Evolutionary conservation across 2,888 invertebrate species (phyloP).

Genomic region (Eristalinus aeneus): DNA sequence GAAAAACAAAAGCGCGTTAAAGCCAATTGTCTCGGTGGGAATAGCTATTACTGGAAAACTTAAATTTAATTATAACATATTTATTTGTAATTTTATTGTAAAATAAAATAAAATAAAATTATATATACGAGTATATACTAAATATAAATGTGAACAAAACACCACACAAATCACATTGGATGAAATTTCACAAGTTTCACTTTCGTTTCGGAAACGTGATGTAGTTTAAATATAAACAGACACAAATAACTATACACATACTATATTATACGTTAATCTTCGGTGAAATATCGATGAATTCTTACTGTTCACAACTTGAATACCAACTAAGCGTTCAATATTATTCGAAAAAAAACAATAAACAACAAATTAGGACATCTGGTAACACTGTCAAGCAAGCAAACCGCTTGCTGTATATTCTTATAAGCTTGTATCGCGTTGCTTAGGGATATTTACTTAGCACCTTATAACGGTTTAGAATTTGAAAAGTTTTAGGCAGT

Average conservation of each 20-base stretch:
- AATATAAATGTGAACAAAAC: conserved; percentile 34
- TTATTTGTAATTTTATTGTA: conserved; percentile 70
- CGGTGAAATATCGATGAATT: not conserved
- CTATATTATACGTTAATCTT: not conserved
- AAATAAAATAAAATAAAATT: conserved; percentile 62
- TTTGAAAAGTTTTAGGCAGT: not conserved
- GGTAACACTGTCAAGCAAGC: not conserved
- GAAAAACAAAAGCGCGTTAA: conserved; percentile 11
- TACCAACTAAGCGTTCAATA: not conserved
- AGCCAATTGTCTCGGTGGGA: conserved; percentile 48
- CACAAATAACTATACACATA: not conserved
- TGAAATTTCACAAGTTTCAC: conserved; percentile 15
- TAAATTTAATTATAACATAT: conserved; percentile 64
- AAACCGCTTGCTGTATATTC: not conserved
- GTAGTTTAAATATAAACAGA: not conserved
- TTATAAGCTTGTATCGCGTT: not conserved
- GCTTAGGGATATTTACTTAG: not conserved
- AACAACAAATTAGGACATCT: too few species aligned
- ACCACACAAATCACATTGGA: not conserved
- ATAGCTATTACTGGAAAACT: conserved; percentile 46
- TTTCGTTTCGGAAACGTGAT: not conserved
- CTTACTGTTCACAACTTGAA: not conserved
- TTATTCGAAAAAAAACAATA: not conserved
- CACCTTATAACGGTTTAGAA: not conserved
- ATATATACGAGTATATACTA: conserved; percentile 33